Conservation (phyloP, 2,113 vertebrate species). For the Silurus glanis region DNA sequence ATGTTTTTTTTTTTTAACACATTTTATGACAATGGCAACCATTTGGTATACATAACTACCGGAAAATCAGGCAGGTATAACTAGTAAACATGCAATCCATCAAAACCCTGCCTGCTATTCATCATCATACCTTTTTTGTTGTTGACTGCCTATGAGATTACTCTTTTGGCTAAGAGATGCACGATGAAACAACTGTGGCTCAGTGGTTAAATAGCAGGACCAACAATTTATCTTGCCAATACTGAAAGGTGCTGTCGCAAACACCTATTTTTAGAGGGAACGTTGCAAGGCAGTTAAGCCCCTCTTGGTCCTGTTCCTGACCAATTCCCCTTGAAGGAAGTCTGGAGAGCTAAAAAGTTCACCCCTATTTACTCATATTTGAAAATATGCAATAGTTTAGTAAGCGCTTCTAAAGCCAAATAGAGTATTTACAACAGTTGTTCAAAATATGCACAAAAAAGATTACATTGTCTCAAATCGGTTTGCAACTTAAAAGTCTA, state of each 20-base stretch:
- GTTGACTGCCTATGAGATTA: conserved; percentile 28
- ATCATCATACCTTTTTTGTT: conserved; percentile 9
- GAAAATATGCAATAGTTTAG: not conserved
- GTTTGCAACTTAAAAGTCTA: not conserved
- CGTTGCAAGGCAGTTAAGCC: conserved; percentile 39
- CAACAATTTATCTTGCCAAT: conserved; percentile 24
- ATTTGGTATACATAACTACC: not conserved
- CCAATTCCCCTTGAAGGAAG: conserved; percentile 25
- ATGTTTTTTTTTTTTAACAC: not conserved
- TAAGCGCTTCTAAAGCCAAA: not conserved
- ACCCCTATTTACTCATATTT: not conserved
- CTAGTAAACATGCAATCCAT: conserved; percentile 10
- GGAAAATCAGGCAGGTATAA: not conserved
- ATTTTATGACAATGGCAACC: not conserved
- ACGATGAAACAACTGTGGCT: not conserved
- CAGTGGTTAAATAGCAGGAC: conserved; percentile 25
- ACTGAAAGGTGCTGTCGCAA: conserved; percentile 47
- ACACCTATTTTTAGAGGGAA: conserved; percentile 52
- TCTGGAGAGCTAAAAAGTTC: conserved; percentile 8
- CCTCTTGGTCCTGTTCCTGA: conserved; percentile 30
- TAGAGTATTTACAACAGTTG: not conserved
- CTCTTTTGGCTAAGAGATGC: not conserved
- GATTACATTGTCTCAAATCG: not conserved
- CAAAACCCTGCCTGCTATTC: not conserved
- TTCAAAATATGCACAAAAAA: not conserved